These are phyloP conservation scores for Sarcophaga bullata DNA, from an alignment of 1,140 invertebrate genomes.

Conservation along the genomic window DNA sequence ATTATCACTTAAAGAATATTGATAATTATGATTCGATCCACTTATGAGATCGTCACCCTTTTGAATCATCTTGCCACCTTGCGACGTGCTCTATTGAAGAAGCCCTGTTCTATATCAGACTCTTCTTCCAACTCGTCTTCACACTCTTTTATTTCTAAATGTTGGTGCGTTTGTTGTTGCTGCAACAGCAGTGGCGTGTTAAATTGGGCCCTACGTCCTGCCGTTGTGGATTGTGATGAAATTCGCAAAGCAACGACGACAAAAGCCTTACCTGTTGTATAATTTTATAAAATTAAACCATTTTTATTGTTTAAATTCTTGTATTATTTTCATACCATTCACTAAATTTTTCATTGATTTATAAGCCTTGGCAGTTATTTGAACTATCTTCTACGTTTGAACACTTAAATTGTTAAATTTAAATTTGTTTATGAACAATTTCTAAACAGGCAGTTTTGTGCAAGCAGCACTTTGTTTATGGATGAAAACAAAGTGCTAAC, in stretches of 20 bases:
- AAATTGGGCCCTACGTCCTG: slow-evolving; percentile 3
- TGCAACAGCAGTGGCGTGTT: background rate
- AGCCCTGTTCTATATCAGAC: background rate
- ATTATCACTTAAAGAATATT: background rate
- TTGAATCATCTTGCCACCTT: slow-evolving; percentile 36
- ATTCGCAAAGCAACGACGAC: slow-evolving; percentile 40
- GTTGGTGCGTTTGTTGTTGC: background rate
- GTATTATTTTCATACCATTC: slow-evolving; percentile 14
- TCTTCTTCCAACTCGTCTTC: background rate
- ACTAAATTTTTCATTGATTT: slow-evolving; percentile 34
- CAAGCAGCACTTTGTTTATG: background rate
- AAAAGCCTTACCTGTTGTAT: slow-evolving; percentile 35
- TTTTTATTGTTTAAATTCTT: no score
- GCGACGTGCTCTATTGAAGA: background rate
- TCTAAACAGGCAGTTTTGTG: background rate
- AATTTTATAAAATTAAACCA: background rate
- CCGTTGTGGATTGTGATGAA: slow-evolving; percentile 45
- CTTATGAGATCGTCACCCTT: slow-evolving; percentile 23
- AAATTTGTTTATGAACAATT: background rate
- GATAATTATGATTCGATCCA: background rate
- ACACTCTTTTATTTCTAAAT: background rate
- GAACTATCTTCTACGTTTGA: background rate
- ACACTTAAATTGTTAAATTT: background rate
- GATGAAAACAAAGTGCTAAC: background rate
- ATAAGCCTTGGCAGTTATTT: background rate